Evolutionary conservation across 2,113 vertebrate genomes (phyloP), one percentile per base, ranked within the genome.

Genomic region (Regulus satrapa): DNA sequence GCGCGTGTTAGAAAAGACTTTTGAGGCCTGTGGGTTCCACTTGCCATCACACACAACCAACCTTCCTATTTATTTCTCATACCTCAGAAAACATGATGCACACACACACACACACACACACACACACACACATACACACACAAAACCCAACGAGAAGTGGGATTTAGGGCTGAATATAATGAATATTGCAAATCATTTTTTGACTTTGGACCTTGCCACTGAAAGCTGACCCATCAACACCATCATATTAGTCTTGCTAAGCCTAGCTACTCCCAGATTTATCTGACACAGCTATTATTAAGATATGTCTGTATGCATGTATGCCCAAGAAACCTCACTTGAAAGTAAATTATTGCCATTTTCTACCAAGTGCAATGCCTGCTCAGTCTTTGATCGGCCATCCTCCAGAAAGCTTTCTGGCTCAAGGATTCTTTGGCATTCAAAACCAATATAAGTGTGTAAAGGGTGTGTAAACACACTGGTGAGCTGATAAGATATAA

Each of bases 381-480:
- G 36, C 76, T 88, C 61, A 73, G 64, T 81, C 40, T 73, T 90
- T 71, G 36, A 73, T 74, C 75, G 41, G 18, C 34, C 49, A 38
- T 94, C 59, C 34, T 95, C 93, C 66, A 52, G 72, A 91, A n/a
- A 84, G 88, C 71, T 85, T 97, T 94, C 77, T 92, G 87, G 80
- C 49, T 95, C 59, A 38, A 14, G 0, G 3, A 62, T 79, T 86
- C 51, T 78, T 93, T 93, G 72, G 76, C 80, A 66, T 89, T 92
- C 89, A 96, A 97, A 92, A 91, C 29, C 74, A 95, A 36, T 64
- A 36, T 85, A 89, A 92, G 64, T 88, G 62, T 92, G 89, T 76
- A 96, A 95, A 89, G 6, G 14, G 32, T 88, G 78, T 94, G 58
- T 64, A 95, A 98, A 96, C 76, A 82, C 69, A 76, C 28, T 79